Evolutionary conservation across 35 echinoderm and acorn worm species (phyloP).

Genomic region (Apostichopus japonicus): DNA sequence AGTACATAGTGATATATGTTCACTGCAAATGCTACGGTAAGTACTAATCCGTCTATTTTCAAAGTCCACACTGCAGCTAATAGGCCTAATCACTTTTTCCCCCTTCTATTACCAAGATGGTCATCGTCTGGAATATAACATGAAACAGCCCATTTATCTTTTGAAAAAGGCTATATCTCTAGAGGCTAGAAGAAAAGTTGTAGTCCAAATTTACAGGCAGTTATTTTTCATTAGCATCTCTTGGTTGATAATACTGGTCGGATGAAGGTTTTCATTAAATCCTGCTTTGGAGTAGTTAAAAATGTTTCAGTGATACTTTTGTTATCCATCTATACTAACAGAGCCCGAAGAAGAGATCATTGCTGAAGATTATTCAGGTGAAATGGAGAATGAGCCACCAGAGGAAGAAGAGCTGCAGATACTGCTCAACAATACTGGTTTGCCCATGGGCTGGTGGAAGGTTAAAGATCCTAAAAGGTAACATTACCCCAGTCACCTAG

Average conservation of each 20-base stretch:
- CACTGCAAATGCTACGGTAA: not conserved
- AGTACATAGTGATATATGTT: not conserved
- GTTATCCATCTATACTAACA: not conserved
- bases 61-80: no score
- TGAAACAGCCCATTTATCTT: no score
- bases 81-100: no score
- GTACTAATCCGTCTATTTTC: no score
- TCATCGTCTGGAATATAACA: no score
- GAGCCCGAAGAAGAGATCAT: constrained; percentile 91
- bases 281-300: no score
- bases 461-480: constrained; percentile 85
- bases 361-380: constrained; percentile 85
- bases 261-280: not conserved
- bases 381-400: constrained; percentile 60
- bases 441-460: constrained; percentile 79
- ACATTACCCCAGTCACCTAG: no score
- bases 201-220: no score
- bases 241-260: not conserved
- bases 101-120: no score
- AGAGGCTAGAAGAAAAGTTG: no score
- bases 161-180: no score
- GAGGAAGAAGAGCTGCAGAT: constrained; percentile 68
- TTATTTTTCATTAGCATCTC: not conserved
- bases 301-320: no score
- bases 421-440: constrained; percentile 62